phyloP scores from a whole-genome alignment of 2,113 vertebrate species.

The Odontesthes bonariensis region DNA sequence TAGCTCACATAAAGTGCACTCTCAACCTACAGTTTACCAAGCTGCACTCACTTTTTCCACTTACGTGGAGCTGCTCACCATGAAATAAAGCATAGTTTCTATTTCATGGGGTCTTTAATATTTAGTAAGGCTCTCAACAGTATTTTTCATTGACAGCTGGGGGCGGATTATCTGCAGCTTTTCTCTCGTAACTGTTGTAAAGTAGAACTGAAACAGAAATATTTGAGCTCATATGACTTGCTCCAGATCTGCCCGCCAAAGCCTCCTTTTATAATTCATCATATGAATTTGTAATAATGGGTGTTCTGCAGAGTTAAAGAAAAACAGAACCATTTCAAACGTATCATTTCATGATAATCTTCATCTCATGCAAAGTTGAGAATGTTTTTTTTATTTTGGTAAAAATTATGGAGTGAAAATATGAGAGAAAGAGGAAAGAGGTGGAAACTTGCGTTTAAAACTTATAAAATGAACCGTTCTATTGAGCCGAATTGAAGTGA shows the following conservation, averaged over 20 bases:
- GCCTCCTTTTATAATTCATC: constrained; percentile 13
- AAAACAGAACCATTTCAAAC: not conserved
- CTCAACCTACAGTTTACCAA: constrained; percentile 29
- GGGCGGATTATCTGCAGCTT: constrained; percentile 21
- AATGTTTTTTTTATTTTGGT: constrained; percentile 28
- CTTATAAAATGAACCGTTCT: constrained; percentile 15
- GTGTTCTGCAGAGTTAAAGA: constrained; percentile 11
- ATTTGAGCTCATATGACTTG: constrained; percentile 9
- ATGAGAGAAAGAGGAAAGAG: constrained; percentile 22
- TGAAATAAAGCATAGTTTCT: constrained; percentile 45
- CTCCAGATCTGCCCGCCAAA: constrained; percentile 3
- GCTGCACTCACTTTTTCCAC: constrained; percentile 17
- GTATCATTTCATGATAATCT: not conserved
- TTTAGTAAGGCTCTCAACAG: not conserved
- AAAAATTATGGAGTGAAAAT: constrained; percentile 12
- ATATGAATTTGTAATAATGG: constrained; percentile 1
- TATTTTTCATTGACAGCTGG: constrained; percentile 19
- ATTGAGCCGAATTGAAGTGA: constrained; percentile 29
- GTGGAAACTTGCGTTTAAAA: constrained; percentile 30
- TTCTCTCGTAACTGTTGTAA: constrained; percentile 22
- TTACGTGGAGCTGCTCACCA: constrained; percentile 31
- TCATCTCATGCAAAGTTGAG: constrained; percentile 4
- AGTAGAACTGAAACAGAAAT: constrained; percentile 27
- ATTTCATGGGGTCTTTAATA: constrained; percentile 33
- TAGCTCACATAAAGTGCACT: constrained; percentile 49